Base-by-base conservation (phyloP, 2,113 vertebrate genomes). In the Ceyx cyanopectus region DNA sequence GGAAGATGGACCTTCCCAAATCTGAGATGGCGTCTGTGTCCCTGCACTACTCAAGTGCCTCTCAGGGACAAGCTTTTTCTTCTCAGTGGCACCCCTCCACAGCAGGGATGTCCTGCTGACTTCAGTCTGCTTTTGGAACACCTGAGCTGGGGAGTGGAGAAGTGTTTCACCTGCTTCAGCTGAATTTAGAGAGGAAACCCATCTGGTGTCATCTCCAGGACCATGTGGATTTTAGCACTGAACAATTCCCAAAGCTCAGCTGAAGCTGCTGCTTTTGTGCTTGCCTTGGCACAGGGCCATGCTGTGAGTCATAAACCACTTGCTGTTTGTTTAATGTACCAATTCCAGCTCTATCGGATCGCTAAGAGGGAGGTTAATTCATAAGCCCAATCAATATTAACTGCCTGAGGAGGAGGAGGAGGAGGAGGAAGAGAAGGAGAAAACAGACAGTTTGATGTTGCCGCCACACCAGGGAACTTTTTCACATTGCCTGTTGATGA, bases 301-400 rank as follows among this genome's bases (percentile, higher is more conserved):
- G 0, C 2, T 0, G 0, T 91, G 91, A 95, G 66, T 96, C 86
- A 94, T 32, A 18, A 65, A 37, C 20, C 0, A 1, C 58, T 83
- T 12, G 40, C 13, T 93, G 80, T 48, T 78, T 96, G 84, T 91
- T 94, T 91, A 87, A 92, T 66, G 68, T 69, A 82, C 89, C 81
- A 8, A 79, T 77, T 87, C 86, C 18, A 1, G 77, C 77, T 87
- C 84, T 41, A 62, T 69, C 2, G 7, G 62, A 63, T 41, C 12
- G 41, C 70, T 48, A 32, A 30, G 50, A 83, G 84, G 43, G 78
- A 93, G 87, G 87, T 92, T 82, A 93, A 93, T 84, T 93, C 84
- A 56, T 73, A 81, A 93, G 63, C 74, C 20, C 1, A 34, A 84
- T 43, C 88, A 53, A 76, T 88, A 72, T 80, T 57, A 75, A 92